Conservation (phyloP, 2,113 vertebrate species). For the Macrotus californicus region DNA sequence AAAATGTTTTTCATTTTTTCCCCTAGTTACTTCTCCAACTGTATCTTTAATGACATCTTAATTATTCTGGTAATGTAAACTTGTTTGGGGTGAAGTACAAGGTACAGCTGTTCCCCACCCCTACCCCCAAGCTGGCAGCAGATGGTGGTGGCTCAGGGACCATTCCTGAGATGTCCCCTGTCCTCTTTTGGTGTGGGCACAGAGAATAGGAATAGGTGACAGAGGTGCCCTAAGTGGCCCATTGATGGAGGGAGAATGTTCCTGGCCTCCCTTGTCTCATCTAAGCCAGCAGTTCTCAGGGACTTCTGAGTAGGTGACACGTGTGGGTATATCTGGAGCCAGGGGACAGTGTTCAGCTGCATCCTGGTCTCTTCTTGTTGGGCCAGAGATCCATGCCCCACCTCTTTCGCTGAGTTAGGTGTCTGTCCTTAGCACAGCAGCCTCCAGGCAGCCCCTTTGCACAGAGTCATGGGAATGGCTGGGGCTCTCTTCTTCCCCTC, state of each 20-base stretch:
- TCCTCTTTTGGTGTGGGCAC: not conserved
- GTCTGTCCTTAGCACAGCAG: not conserved
- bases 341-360: no score
- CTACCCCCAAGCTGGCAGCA: not conserved
- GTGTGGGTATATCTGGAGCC: not conserved
- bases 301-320: not conserved
- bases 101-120: not conserved
- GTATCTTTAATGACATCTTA: not conserved
- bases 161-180: not conserved
- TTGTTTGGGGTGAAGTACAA: not conserved
- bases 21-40: not conserved
- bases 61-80: not conserved
- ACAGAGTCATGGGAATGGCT: not conserved
- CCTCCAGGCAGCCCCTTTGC: not conserved
- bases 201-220: not conserved
- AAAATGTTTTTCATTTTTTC: not conserved
- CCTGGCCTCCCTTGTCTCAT: not conserved
- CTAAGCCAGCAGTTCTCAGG: not conserved
- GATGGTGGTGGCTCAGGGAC: not conserved
- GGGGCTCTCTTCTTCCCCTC: not conserved
- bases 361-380: no score
- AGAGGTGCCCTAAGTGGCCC: not conserved
- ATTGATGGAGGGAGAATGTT: not conserved
- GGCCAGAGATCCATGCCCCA: not conserved
- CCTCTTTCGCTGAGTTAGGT: not conserved